Base-by-base conservation (phyloP, 2,113 vertebrate genomes). In the Peromyscus californicus region DNA sequence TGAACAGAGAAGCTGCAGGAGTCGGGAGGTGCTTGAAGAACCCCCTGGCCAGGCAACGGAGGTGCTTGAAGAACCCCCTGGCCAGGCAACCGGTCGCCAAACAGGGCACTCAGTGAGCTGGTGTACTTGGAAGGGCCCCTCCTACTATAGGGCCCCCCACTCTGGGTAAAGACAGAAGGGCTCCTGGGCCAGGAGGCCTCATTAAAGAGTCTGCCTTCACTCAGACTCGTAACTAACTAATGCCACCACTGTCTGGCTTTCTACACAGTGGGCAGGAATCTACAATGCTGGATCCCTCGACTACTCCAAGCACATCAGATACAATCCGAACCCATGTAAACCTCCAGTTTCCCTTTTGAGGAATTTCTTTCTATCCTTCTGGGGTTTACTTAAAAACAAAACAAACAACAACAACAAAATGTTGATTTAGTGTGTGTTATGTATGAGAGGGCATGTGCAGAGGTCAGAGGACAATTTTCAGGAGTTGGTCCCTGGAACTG, bases 81-180 rank as follows among this genome's bases (percentile, higher is more conserved):
- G 21, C 59, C 61, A 84, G 48, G 39, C 11, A 42, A 31, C 78
- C 8, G 33, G 48, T 29, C 65, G 17, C 31, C 16, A 19, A 45
- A 15, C 22, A 4, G 36, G 65, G 42, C 21, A 5, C 1, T 19
- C 1, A 0, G 36, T 1, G n/a, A 85, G 36, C 3, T 1, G 61
- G 82, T 3, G 1, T 0, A 26, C 0, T 3, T 1, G 11, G 48
- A 65, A n/a, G 36, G 12, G 59, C 11, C 31, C 24, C 12, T 22
- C 13, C 36, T 13, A 21, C 1, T 36, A 24, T 7, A 51, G 29
- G 3, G n/a, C 0, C 48, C 45, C 36, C 22, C 10, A 7, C 33
- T 26, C 0, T 0, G 6, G 0, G 57, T 1, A 3, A 11, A 61
- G 63, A 51, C 0, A 11, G 5, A 39, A 69, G 59, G 89, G 54